Evolutionary conservation across 2,113 vertebrate genomes (phyloP), one percentile per base, ranked within the genome.

Genomic region (Leiothrix lutea): DNA sequence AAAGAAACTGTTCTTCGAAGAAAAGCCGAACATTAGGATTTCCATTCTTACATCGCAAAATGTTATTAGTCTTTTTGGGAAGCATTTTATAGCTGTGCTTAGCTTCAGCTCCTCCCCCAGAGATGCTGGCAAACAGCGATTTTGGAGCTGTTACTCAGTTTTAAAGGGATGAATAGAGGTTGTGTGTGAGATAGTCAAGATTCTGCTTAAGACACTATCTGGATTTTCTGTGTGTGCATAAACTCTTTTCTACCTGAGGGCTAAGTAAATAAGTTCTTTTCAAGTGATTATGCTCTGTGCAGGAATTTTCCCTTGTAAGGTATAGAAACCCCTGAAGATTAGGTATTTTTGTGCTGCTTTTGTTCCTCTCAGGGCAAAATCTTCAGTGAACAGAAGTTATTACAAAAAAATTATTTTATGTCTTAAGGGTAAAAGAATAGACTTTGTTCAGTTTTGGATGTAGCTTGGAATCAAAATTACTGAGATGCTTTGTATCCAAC

Each of bases 251-350:
- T 86, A 72, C 67, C 96, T 95, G 88, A 96, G 64, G 79, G 72
- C 82, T 95, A 70, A 92, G 93, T 80, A 97, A 96, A 95, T 95
- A 96, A 92, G 72, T 93, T 97, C 62, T 88, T 90, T 83, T 80
- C 79, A 90, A 94, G 72, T 92, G 64, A 93, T 96, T 83, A 94
- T 94, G 66, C 61, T 96, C 90, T 67, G 53, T 53, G 77, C 67
- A 88, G 72, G 88, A 92, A 36, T 95, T 92, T 88, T 95, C 60
- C 47, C 74, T 62, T 86, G 79, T 77, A 80, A 91, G 79, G 57
- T 83, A 48, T 11, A 62, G 72, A 86, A 95, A 48, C 53, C 90
- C 84, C 82, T 84, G 64, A 83, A 86, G 90, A 94, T 78, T 60
- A 78, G 85, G n/a, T 86, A 80, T 86, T 96, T 95, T 94, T 78